Evolutionary conservation across 1,140 invertebrate species (phyloP), one percentile per base, ranked within the genome.

Genomic region (Pteromalus puparum): DNA sequence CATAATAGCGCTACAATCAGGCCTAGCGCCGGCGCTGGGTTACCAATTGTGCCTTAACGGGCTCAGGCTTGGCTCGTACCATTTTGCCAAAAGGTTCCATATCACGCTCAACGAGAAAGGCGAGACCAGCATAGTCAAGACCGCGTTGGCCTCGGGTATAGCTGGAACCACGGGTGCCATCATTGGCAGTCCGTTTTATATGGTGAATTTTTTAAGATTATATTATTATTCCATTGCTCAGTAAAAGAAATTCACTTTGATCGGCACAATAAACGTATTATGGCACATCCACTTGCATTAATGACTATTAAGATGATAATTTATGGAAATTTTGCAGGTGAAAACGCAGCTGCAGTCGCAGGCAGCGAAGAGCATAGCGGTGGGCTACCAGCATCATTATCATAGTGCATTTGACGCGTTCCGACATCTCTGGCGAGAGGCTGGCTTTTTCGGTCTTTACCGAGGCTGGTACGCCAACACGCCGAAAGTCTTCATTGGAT

Each of bases 311-410:
- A 6, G 1, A 42, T 42, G 38, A n/a, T 18, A 18, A 61, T 7
- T 61, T 2, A 9, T 7, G 18, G 7, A 24, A 67, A 67, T 18
- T 61, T 67, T 53, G 9, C 87, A 96, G 95, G 94, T 98, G 15
- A 99, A 99, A 93, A 98, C 97, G 0, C 97, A 98, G 88, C 91
- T 98, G 18, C 98, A 99, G 90, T 95, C 97, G 0, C 96, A 97
- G 87, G 86, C 87, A 28, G 90, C 90, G 1, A 95, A 95, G 1
- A 92, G 93, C 75, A 92, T 94, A 21, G 97, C 98, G 9, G 98
- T 99, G 1, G 98, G 98, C 0, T 95, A 96, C 92, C 98, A 99
- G 88, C 98, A 98, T 89, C 90, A 94, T 3, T 96, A 98, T 89
- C 91, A 92, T 18, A 95, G 96, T 10, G 96, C 97, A 86, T 87